Conservation (phyloP, 2,797 vertebrate genomes). For the Hipposideros larvatus region DNA sequence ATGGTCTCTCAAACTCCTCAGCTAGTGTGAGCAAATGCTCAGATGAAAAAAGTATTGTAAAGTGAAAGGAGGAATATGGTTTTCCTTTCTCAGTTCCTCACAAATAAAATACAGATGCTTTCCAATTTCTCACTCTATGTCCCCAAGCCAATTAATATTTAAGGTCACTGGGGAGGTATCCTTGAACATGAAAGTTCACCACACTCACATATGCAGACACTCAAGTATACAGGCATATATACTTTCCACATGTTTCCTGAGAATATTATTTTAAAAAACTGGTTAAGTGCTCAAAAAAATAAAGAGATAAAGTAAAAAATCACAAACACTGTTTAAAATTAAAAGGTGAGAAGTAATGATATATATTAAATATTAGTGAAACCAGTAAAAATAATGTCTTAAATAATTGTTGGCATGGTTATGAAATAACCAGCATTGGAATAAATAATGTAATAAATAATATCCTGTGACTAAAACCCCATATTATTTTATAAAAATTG, state of each 20-base stretch:
- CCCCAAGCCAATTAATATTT: neutral
- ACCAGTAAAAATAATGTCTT: neutral
- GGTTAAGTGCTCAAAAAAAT: neutral
- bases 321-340: neutral
- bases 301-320: conserved; percentile 12
- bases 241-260: neutral
- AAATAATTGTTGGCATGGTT: neutral
- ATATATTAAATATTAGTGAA: neutral
- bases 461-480: neutral
- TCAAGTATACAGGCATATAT: neutral
- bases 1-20: neutral
- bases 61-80: neutral
- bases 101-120: neutral
- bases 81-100: neutral
- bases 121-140: neutral
- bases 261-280: neutral
- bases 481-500: neutral
- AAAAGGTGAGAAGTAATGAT: neutral
- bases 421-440: neutral
- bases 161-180: neutral
- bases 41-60: neutral
- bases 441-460: neutral
- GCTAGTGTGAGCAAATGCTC: neutral
- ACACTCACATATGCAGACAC: neutral
- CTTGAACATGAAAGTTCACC: neutral